Base-by-base conservation (phyloP, 1,140 invertebrate species). In the Aphaenogaster floridana region DNA sequence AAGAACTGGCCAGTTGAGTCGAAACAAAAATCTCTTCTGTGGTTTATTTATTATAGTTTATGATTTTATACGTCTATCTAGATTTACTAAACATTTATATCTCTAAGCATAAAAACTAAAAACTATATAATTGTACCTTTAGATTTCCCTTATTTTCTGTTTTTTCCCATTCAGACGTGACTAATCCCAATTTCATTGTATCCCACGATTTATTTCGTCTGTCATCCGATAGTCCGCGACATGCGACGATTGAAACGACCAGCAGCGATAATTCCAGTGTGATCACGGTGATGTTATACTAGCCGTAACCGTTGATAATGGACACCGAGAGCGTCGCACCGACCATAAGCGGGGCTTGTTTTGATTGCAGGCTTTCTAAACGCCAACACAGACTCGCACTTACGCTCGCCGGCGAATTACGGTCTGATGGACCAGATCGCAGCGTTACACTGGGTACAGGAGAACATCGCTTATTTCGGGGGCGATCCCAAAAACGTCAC, bases 351-450 rank as follows among this genome's bases (percentile, higher is more conserved):
- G 77, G 28, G 28, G 69, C 68, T 87, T 90, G 86, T 91, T 89
- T 92, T 93, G 66, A 89, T 96, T 96, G 57, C 96, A 99, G 98
- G 98, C 90, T 99, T 99, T 95, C 96, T 98, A 76, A 98, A 98
- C 94, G 97, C 98, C 88, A 98, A 98, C 91, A 97, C 97, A 11
- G 98, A 99, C 95, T 97, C 97, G 52, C 97, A 97, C 94, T 96
- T 97, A 81, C 97, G 97, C 88, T 98, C 97, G 61, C 98, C 97
- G 88, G 98, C 98, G 21, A 99, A 99, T 96, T 99, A 99, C 94
- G 99, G 98, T 0, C 96, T 99, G 21, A 98, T 99, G 97, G 99
- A 99, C 95, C 98, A 99, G 95, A 98, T 99, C 91, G 98, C 98
- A 0, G 98, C 98, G 0, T 95, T 99, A 50, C 98, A 99, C 92